Evolutionary conservation across 2,797 vertebrate species (phyloP).

Genomic region (Ciconia nigra): DNA sequence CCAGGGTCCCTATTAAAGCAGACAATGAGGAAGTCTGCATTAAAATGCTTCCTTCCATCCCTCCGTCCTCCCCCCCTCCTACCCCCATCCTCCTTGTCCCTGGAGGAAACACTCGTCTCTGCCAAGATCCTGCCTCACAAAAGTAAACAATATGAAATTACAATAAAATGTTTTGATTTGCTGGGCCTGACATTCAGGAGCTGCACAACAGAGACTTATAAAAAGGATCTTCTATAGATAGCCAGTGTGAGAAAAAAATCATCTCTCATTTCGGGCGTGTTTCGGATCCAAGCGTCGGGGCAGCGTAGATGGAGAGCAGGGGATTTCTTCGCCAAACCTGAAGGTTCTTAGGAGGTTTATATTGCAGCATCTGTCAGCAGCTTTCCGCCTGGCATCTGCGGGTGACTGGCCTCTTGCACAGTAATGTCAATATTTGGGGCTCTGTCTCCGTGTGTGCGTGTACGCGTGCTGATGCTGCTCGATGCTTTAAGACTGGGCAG

Average conservation of each 20-base stretch:
- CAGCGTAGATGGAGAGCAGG: neutral
- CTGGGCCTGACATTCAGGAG: conserved; percentile 31
- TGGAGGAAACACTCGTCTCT: conserved; percentile 37
- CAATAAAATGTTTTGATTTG: conserved; percentile 61
- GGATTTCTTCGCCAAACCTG: neutral
- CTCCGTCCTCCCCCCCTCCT: neutral
- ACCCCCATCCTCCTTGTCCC: conserved; percentile 24
- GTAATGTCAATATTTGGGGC: conserved; percentile 4
- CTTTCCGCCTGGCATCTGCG: conserved; percentile 23
- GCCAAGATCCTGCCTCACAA: conserved; percentile 54
- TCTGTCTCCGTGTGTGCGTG: neutral
- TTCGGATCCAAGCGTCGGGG: neutral
- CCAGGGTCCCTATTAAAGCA: neutral
- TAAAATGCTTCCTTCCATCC: conserved; percentile 49
- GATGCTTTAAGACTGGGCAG: neutral
- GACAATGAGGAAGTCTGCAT: conserved; percentile 30
- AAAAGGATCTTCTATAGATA: conserved; percentile 42
- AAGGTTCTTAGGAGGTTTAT: conserved; percentile 16
- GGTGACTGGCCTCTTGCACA: conserved; percentile 36
- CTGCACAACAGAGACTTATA: neutral
- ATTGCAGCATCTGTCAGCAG: conserved; percentile 41
- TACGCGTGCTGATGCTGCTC: neutral
- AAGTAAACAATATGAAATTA: conserved; percentile 61
- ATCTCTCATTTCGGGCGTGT: neutral
- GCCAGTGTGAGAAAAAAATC: conserved; percentile 4